phyloP scores from a whole-genome alignment of 2,113 vertebrate genomes.

The Scytalopus superciliaris region DNA sequence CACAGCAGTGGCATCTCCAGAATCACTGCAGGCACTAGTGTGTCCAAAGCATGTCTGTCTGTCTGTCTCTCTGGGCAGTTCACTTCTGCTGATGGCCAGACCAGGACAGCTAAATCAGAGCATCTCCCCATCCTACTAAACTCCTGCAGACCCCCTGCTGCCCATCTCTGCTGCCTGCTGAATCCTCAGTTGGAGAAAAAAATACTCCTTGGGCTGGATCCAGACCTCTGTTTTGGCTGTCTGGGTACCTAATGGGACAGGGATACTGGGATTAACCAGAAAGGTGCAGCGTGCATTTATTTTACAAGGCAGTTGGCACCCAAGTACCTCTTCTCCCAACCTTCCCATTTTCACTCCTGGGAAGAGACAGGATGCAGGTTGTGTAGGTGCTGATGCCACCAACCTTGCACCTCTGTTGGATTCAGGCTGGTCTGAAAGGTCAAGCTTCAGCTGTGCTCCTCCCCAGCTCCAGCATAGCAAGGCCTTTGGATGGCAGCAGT shows the following conservation, averaged over 20 bases:
- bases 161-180: not conserved
- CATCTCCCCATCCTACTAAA: not conserved
- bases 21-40: not conserved
- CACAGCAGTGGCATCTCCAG: not conserved
- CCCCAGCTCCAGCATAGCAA: not conserved
- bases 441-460: not conserved
- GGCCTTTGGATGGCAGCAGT: not conserved
- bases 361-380: not conserved
- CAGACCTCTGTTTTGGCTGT: fast-evolving
- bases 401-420: fast-evolving
- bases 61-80: not conserved
- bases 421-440: not conserved
- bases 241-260: fast-evolving
- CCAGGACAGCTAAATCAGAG: not conserved
- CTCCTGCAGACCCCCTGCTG: not conserved
- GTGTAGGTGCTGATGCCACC: not conserved
- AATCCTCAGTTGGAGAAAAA: not conserved
- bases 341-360: not conserved
- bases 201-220: not conserved
- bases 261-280: not conserved
- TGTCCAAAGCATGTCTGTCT: not conserved
- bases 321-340: not conserved
- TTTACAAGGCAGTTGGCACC: not conserved
- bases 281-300: not conserved
- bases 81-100: not conserved